These are phyloP conservation scores for Bombus difficillimus DNA, from an alignment of 1,140 invertebrate genomes.

Conservation along the genomic window DNA sequence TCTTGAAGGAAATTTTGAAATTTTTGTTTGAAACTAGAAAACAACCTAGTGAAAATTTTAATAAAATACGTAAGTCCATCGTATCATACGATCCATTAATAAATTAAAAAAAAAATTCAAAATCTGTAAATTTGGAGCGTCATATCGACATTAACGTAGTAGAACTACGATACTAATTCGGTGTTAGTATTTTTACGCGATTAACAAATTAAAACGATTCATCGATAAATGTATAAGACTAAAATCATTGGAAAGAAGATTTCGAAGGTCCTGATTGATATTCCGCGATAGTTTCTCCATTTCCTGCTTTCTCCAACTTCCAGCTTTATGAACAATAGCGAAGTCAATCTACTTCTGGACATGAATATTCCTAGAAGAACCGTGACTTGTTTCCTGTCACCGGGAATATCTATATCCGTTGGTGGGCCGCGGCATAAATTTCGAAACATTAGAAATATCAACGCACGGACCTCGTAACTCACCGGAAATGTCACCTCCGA, in stretches of 20 bases:
- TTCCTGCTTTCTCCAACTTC: constrained; percentile 44
- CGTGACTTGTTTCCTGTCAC: constrained; percentile 75
- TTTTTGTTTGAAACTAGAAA: too few species aligned
- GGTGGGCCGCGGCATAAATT: constrained; percentile 62
- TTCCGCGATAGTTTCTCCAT: constrained; percentile 56
- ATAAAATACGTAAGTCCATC: too few species aligned
- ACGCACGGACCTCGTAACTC: constrained; percentile 63
- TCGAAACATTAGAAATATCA: constrained; percentile 13
- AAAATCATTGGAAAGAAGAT: not conserved
- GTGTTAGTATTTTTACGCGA: not conserved
- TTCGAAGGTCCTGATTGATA: constrained; percentile 40
- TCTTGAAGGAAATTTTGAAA: too few species aligned
- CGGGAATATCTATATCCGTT: constrained; percentile 45
- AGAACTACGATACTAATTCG: too few species aligned
- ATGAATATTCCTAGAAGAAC: constrained; percentile 72
- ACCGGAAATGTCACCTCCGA: constrained; percentile 62
- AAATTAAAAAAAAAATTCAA: too few species aligned
- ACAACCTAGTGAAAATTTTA: too few species aligned
- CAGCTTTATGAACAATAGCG: constrained; percentile 34
- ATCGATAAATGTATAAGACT: not conserved
- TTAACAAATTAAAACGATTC: not conserved
- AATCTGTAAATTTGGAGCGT: too few species aligned
- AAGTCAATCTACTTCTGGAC: constrained; percentile 69
- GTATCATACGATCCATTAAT: too few species aligned
- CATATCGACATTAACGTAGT: too few species aligned